Evolutionary conservation across 2,888 invertebrate species (phyloP), one percentile per base, ranked within the genome.

Genomic region (Leucoma salicis): DNA sequence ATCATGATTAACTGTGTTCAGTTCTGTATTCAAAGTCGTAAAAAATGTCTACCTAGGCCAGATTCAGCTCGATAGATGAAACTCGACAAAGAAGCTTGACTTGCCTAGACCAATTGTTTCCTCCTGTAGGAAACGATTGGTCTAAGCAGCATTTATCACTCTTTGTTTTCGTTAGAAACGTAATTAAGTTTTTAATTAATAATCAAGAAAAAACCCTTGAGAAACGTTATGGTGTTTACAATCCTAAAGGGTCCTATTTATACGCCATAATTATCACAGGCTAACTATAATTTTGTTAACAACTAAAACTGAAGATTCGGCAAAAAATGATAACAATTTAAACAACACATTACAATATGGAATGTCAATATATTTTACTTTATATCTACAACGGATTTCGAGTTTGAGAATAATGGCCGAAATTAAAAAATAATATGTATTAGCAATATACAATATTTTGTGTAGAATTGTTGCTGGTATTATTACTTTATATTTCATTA

Each of bases 291-390:
- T 16, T 27, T 35, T 31, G 16, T 42, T 21, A 40, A 52, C 46
- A 24, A 13, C 28, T 14, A 36, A 43, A 41, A 36, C 35, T 38
- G 42, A 34, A 42, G 50, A 46, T 47, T 50, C 50, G 53, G 53
- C 41, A 57, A 63, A 60, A 59, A 60, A 59, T 49, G 70, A 59
- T 55, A 67, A 69, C 66, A 82, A 81, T 82, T 81, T 82, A 87
- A 87, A 87, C 86, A 87, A 87, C 84, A 83, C 55, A 76, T 66
- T 84, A 79, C 80, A 82, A 77, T 88, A 82, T 89, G 88, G 88
- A 89, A 89, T 89, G 88, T 88, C 85, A 86, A 85, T 89, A 88
- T 89, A 89, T 89, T 88, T 87, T 83, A 86, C 74, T 83, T 87
- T 76, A 78, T 64, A 87, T 85, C 88, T 88, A 88, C 87, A 88